A percentile compares a stretch with the other conserved stretches of the same genome.
phyloP scores from a whole-genome alignment of 2,113 vertebrate species.

The Rhizomys pruinosus region DNA sequence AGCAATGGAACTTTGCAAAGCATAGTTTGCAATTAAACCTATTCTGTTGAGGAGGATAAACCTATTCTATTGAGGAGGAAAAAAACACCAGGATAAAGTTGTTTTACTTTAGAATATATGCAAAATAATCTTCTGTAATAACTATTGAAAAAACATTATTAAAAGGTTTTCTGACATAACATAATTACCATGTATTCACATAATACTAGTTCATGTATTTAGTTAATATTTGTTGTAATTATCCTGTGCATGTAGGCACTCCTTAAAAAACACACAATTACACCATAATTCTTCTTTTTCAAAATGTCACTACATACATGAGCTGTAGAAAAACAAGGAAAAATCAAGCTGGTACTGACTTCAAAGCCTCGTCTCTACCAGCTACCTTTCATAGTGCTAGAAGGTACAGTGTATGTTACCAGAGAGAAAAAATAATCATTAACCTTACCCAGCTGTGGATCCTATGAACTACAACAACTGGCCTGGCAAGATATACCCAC shows the following conservation, averaged over 20 bases:
- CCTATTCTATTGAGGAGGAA: conserved; percentile 35
- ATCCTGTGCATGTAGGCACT: background rate
- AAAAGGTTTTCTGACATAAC: conserved; percentile 22
- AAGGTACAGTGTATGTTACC: too few species aligned
- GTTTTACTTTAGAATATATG: conserved; percentile 38
- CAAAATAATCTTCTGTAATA: conserved; percentile 38
- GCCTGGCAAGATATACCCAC: too few species aligned
- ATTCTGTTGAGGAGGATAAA: conserved; percentile 51
- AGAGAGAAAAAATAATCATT: too few species aligned
- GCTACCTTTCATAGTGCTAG: too few species aligned
- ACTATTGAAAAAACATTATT: conserved; percentile 39
- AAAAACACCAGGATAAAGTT: conserved; percentile 52
- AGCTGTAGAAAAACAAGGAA: too few species aligned
- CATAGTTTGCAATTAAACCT: conserved; percentile 59
- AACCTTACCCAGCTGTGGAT: too few species aligned
- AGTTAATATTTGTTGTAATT: conserved; percentile 28
- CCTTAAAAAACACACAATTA: conserved; percentile 19
- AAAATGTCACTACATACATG: background rate
- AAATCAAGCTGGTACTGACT: too few species aligned
- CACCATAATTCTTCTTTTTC: background rate
- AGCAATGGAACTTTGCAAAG: conserved; percentile 31
- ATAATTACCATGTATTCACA: conserved; percentile 21
- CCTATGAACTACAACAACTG: too few species aligned
- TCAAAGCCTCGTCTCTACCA: too few species aligned
- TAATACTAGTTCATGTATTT: conserved; percentile 59